Percentiles rank a stretch among this genome's conserved stretches.
Conservation (phyloP, 2,113 vertebrate species). For the Trematomus loennbergii region DNA sequence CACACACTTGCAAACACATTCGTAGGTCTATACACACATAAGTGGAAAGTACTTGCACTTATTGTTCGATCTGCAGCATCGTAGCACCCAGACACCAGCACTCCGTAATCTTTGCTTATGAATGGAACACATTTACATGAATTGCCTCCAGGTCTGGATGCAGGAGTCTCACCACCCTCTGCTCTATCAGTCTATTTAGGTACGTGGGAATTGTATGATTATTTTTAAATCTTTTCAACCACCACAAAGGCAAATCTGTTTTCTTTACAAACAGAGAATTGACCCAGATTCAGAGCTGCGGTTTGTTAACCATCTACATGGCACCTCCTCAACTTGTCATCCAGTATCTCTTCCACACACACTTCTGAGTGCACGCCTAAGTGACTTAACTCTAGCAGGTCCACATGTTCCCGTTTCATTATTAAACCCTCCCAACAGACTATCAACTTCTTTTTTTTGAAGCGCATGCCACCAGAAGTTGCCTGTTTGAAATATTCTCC, state of each 20-base stretch:
- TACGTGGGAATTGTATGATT: not conserved
- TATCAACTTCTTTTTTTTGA: constrained; percentile 66
- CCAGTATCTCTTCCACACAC: constrained; percentile 71
- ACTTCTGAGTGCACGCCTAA: constrained; percentile 75
- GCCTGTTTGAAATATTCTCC: constrained; percentile 56
- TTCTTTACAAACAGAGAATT: constrained; percentile 26
- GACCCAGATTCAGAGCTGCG: constrained; percentile 59
- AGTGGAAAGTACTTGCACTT: constrained; percentile 34
- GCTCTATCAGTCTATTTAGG: constrained; percentile 16
- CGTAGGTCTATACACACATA: constrained; percentile 38
- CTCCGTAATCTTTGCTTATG: constrained; percentile 35
- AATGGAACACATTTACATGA: constrained; percentile 37
- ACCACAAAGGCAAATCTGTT: constrained; percentile 34
- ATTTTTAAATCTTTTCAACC: constrained; percentile 23
- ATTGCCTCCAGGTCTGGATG: constrained; percentile 4
- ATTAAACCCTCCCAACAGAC: constrained; percentile 78
- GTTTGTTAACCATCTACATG: constrained; percentile 62
- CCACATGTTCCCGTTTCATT: constrained; percentile 76
- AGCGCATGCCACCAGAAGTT: constrained; percentile 49
- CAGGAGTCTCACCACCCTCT: constrained; percentile 2
- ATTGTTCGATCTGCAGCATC: constrained; percentile 47
- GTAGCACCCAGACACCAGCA: constrained; percentile 48
- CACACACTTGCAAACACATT: constrained; percentile 23
- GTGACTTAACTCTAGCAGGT: constrained; percentile 75
- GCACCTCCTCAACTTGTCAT: constrained; percentile 64